Evolutionary conservation across 2,113 vertebrate genomes (phyloP).

Genomic region (Hemichromis elongatus): DNA sequence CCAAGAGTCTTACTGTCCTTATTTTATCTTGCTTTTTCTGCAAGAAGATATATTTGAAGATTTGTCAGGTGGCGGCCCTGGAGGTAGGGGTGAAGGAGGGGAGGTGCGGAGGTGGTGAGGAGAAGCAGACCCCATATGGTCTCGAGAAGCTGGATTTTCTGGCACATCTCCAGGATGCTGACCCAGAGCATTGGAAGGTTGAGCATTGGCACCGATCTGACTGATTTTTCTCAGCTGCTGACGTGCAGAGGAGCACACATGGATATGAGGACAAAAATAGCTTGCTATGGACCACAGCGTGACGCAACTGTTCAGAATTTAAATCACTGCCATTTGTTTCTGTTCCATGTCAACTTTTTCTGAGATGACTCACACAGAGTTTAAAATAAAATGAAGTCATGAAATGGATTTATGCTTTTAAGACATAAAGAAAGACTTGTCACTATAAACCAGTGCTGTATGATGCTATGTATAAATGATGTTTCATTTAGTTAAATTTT

Average conservation of each 20-base stretch:
- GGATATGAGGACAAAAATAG: slow-evolving; percentile 61
- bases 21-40: background rate
- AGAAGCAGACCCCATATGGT: slow-evolving; percentile 55
- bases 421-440: background rate
- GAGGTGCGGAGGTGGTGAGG: background rate
- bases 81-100: background rate
- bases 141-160: slow-evolving; percentile 31
- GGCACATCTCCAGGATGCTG: slow-evolving; percentile 43
- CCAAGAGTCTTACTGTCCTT: background rate
- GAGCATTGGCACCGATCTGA: slow-evolving; percentile 41
- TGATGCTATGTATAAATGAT: background rate
- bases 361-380: background rate
- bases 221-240: slow-evolving; percentile 59
- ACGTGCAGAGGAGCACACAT: slow-evolving; percentile 46
- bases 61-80: slow-evolving; percentile 9
- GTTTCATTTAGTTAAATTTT: background rate
- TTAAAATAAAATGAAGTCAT: background rate
- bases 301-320: slow-evolving; percentile 29
- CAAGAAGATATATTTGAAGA: background rate
- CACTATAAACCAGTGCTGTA: background rate
- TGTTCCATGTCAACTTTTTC: background rate
- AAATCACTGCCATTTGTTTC: background rate
- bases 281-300: slow-evolving; percentile 26
- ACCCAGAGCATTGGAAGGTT: slow-evolving; percentile 45
- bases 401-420: background rate